Evolutionary conservation across 1,140 invertebrate genomes (phyloP), one percentile per base, ranked within the genome.

Genomic region (Ooceraea biroi): DNA sequence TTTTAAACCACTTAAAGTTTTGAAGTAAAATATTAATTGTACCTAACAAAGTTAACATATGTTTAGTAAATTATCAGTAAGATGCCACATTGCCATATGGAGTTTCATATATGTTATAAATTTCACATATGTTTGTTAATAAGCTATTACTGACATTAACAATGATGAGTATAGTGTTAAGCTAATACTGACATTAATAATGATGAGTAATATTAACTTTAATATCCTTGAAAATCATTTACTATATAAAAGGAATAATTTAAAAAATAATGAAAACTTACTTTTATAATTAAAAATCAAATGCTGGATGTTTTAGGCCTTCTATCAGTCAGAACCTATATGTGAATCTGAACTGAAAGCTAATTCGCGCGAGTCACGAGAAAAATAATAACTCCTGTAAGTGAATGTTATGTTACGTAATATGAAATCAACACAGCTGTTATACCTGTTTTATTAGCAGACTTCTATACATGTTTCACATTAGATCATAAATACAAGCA

Each of bases 321-420:
- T 19, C 12, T 14, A 60, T 19, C 22, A 14, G 4, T 50, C 27
- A 10, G 8, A 41, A 25, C 25, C n/a, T n/a, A 17, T 17, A 36
- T 41, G 3, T 11, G 4, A 19, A 3, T 48, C n/a, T 22, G 19
- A 36, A 22, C 22, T 4, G 19, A 8, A 14, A 1, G 0, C 12
- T 60, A 82, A 74, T 58, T 36, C 14, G 25, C 48, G n/a, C n/a
- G 36, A 7, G 36, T 36, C 36, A 36, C 14, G 17, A 19, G 22
- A 57, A 44, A 14, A 74, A 83, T 66, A 22, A 30, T 58, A 77
- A 78, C 25, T 86, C 11, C 50, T 88, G 61, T 87, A 90, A 91
- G 82, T 85, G 65, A 88, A 91, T 80, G 84, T 86, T 72, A 73
- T 44, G 25, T 90, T 90, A 83, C 52, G 57, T 84, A 90, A 90